Percentiles rank a stretch among this genome's conserved stretches.
Evolutionary conservation across 2,113 vertebrate genomes (phyloP).

Genomic region (Pygoscelis adeliae): DNA sequence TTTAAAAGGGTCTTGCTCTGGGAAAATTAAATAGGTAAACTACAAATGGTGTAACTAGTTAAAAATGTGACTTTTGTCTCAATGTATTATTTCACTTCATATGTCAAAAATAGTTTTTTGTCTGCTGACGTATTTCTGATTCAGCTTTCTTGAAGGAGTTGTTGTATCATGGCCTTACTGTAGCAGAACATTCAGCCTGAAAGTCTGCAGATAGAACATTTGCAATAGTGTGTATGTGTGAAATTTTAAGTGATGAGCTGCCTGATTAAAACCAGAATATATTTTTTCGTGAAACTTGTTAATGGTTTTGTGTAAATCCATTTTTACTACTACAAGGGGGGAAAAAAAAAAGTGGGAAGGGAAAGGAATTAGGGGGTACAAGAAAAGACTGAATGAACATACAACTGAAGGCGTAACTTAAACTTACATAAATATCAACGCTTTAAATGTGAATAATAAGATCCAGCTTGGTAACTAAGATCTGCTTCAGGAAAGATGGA

Average conservation of each 20-base stretch:
- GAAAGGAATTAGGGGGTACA: neutral
- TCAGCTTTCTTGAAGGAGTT: neutral
- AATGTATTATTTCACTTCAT: neutral
- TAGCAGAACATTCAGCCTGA: neutral
- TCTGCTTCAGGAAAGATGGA: neutral
- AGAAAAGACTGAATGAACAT: neutral
- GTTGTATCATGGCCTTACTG: neutral
- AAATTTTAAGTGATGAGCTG: neutral
- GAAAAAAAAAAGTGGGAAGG: accelerated
- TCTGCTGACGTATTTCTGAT: neutral
- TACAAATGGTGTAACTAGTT: neutral
- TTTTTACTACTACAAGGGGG: neutral
- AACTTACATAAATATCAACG: neutral
- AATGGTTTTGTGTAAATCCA: neutral
- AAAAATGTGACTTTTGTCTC: neutral
- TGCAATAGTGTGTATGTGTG: neutral
- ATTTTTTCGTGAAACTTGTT: neutral
- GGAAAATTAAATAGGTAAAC: neutral
- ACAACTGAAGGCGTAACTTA: neutral
- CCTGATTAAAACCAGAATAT: neutral
- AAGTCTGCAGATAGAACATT: neutral
- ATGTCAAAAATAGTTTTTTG: neutral
- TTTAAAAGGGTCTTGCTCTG: neutral
- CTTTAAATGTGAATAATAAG: neutral
- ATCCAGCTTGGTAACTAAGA: neutral